A percentile compares a stretch with the other conserved stretches of the same genome.
phyloP scores from a whole-genome alignment of 2,113 vertebrate species.

The Sigmodon hispidus region DNA sequence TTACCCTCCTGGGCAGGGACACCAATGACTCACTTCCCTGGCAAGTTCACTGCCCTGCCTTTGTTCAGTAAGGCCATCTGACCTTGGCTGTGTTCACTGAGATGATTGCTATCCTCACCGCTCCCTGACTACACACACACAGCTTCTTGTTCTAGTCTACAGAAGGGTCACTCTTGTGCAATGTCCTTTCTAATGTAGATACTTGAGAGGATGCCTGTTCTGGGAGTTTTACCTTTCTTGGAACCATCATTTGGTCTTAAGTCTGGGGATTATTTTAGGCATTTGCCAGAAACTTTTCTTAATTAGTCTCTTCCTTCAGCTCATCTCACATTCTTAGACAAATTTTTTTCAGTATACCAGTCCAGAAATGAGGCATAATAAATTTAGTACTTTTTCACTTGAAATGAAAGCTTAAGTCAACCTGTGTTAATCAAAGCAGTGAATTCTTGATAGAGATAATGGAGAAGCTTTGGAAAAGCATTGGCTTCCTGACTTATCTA shows the following conservation, averaged over 20 bases:
- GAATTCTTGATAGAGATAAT: neutral
- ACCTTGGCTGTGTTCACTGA: neutral
- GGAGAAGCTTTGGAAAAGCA: neutral
- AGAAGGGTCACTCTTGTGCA: neutral
- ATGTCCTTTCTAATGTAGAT: neutral
- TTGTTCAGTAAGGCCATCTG: neutral
- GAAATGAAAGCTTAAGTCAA: neutral
- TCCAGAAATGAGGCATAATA: neutral
- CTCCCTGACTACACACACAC: neutral
- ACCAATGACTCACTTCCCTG: neutral
- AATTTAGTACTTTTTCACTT: neutral
- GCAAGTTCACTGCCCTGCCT: neutral
- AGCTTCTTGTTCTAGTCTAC: neutral
- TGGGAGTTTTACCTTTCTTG: neutral
- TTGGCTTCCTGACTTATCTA: neutral
- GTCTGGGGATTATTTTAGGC: neutral
- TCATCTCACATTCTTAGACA: neutral
- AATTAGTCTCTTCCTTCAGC: neutral
- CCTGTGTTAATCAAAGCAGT: neutral
- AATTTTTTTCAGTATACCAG: neutral
- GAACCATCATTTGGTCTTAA: neutral
- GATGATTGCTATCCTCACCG: neutral
- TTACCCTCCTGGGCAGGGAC: neutral
- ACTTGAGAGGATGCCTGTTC: neutral
- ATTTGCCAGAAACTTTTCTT: neutral